Evolutionary conservation across 1,140 invertebrate species (phyloP).

Genomic region (Sminthurides bifidus): DNA sequence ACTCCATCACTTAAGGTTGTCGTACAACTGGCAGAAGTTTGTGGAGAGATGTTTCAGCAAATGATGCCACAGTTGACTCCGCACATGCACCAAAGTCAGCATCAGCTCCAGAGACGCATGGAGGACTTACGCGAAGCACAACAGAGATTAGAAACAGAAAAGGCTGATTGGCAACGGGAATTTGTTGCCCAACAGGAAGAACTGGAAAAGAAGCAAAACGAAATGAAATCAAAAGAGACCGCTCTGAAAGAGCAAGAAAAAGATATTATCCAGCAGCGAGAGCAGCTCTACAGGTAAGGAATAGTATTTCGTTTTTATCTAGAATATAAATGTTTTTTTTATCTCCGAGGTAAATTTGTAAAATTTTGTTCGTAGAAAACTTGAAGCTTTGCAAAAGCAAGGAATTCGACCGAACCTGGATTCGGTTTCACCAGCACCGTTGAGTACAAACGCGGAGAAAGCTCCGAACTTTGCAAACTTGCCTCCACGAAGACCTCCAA

Average conservation of each 20-base stretch:
- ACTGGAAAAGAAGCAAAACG: conserved; percentile 15
- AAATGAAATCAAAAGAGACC: conserved; percentile 12
- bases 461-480: background rate
- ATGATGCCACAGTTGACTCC: conserved; percentile 27
- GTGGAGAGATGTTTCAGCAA: conserved; percentile 31
- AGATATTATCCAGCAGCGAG: conserved; percentile 71
- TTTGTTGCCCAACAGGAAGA: conserved; percentile 22
- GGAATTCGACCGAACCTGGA: conserved; percentile 23
- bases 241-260: conserved; percentile 48
- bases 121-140: conserved; percentile 30
- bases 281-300: conserved; percentile 61
- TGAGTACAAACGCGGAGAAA: conserved; percentile 10
- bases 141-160: conserved; percentile 26
- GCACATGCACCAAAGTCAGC: conserved; percentile 20
- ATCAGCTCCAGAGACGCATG: conserved; percentile 25
- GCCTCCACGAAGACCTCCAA: conserved; percentile 9
- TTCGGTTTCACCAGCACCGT: conserved; percentile 17
- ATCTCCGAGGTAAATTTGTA: background rate
- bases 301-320: background rate
- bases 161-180: conserved; percentile 24
- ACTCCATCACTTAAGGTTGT: conserved; percentile 17
- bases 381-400: conserved; percentile 27
- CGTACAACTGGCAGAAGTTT: conserved; percentile 26
- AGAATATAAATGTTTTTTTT: background rate
- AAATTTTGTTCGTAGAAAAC: conserved; percentile 19